Base-by-base conservation (phyloP, 2,888 invertebrate genomes). In the Neoaliturus tenellus region DNA sequence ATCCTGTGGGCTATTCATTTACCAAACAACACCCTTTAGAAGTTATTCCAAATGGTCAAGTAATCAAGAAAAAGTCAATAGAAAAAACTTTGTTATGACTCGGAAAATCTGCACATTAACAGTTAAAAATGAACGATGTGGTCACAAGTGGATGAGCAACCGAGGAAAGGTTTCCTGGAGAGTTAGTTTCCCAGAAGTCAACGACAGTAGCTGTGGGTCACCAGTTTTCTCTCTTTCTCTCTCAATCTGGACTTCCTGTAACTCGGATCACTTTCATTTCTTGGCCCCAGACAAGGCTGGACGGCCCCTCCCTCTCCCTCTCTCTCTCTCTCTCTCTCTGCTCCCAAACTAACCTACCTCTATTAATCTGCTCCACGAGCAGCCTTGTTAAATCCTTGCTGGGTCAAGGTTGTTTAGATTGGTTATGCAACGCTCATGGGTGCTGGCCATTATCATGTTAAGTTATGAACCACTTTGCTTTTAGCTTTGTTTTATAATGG, bases 201-300 rank as follows among this genome's bases (percentile, higher is more conserved):
- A 17, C 3, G 44, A 44, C 17, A 44, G 35, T 10, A 35, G 44
- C 8, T 44, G 6, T 44, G 12, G 44, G 51, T 20, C 51, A 51
- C 8, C 39, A 17, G 44, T 35, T 81, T 41, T 81, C 39, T 81
- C 62, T 67, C 67, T 39, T 67, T 81, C 58, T 62, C 55, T 58
- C 81, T 81, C 41, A 39, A 51, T 67, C 25, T 67, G 25, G 17
- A 31, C 35, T 17, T 69, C 62, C 44, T 69, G 17, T 41, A 41
- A n/a, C 67, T 28, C 81, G 31, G 41, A 25, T 28, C 55, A 62
- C 51, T 44, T 82, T 48, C 71, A 39, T 55, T 44, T 69, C 14
- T 39, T 33, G 62, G n/a, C 81, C 58, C 58, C 20, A 62, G 55
- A 48, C 48, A 48, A 48, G 48, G 51, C 51, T 51, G 14, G 51